Evolutionary conservation across 2,113 vertebrate genomes (phyloP).

Genomic region (Bubo blakistoni): DNA sequence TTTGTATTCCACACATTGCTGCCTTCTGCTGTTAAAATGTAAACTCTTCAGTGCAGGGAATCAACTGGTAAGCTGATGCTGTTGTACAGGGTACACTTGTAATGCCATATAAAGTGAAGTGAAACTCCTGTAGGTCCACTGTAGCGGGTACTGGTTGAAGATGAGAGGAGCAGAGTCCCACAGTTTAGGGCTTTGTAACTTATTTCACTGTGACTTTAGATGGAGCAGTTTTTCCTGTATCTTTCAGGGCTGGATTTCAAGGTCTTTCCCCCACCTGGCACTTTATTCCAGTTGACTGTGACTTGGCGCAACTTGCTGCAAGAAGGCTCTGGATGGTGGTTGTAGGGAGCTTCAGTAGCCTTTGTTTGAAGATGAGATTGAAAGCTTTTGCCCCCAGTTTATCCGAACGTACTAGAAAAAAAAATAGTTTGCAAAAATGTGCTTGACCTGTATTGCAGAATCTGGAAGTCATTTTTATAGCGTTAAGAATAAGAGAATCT

Average conservation of each 20-base stretch:
- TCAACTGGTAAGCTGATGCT: background rate
- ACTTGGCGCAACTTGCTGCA: background rate
- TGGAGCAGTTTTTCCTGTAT: background rate
- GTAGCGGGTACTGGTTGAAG: background rate
- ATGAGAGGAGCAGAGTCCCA: background rate
- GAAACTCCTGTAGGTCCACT: background rate
- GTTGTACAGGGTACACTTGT: background rate
- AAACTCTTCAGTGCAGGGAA: background rate
- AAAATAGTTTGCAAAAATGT: background rate
- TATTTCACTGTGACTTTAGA: background rate
- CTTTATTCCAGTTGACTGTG: background rate
- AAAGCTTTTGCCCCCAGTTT: background rate
- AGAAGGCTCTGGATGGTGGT: background rate
- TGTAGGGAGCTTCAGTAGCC: background rate
- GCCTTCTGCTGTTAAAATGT: background rate
- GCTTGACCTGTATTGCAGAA: background rate
- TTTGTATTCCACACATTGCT: background rate
- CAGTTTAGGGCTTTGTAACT: background rate
- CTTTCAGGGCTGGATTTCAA: background rate
- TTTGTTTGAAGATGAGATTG: background rate
- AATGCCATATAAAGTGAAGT: constrained; percentile 9
- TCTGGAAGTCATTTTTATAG: background rate
- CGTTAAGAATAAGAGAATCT: background rate
- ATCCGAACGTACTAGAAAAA: background rate
- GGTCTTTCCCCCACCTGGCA: background rate